Evolutionary conservation across 35 echinoderm and acorn worm species (phyloP), one percentile per base, ranked within the genome.

Genomic region (Eucidaris tribuloides): DNA sequence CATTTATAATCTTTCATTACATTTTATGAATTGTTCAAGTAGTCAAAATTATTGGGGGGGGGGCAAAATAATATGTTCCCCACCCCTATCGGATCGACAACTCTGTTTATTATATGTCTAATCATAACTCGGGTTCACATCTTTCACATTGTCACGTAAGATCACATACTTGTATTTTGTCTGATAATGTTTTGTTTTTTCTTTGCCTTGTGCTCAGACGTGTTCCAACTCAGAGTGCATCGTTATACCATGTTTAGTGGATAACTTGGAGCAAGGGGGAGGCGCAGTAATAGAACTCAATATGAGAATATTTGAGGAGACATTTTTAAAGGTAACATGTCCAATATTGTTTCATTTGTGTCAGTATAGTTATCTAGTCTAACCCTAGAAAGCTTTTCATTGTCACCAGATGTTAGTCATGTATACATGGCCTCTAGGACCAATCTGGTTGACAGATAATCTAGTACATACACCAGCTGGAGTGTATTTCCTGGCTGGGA

Each of bases 211-310:
- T 36, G 23, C 42, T 24, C 81, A 84, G 86, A 57, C 55, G 18
- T 89, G 71, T 94, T 63, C 55, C 27, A 84, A 44, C 34, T 72
- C 76, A 29, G 70, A 85, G 48, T 94, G 91, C 85, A 71, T 81
- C 2, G 66, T 57, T 32, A 84, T 94, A 27, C 33, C 27, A 31
- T 94, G 91, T 24, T 19, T 46, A 19, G 81, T 89, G 39, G 86
- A 88, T n/a, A 79, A 76, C 19, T 58, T 94, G 39, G 31, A 29
- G 4, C 74, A 76, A 38, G 91, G 91, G 43, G 86, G 78, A 11
- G 91, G 91, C 46, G 91, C 80, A 39, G 91, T 89, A 2, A 80
- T 94, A 7, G 58, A 94, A 72, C 45, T 94, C 24, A 64, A 85
- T 56, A 87, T 87, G 55, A 83, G 91, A 52, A 71, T 94, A 42